These are phyloP conservation scores for Palythoa heliodiscus DNA, from an alignment of 92 coral and sea anemone species.

Conservation along the genomic window DNA sequence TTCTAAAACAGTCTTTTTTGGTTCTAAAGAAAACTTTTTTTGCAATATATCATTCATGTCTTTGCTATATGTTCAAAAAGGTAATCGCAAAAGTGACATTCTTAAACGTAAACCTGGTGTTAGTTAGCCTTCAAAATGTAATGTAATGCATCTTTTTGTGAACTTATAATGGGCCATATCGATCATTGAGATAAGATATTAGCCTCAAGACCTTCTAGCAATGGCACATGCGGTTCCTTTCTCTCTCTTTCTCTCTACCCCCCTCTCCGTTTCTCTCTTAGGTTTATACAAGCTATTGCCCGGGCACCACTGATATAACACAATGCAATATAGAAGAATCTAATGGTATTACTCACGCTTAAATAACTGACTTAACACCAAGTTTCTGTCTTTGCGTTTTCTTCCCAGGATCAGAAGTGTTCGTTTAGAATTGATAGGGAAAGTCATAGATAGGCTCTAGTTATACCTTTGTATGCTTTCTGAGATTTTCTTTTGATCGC, in stretches of 20 bases:
- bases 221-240: too few species aligned
- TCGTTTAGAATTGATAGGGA: not conserved
- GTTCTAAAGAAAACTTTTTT: too few species aligned
- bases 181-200: too few species aligned
- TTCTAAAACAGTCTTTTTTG: too few species aligned
- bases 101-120: too few species aligned
- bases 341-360: not conserved
- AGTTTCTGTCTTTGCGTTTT: not conserved
- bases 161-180: too few species aligned
- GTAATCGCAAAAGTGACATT: too few species aligned
- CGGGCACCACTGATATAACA: not conserved
- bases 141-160: too few species aligned
- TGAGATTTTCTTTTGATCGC: conserved; percentile 14
- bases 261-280: not conserved
- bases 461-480: conserved; percentile 27
- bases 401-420: conserved; percentile 16
- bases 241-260: not conserved
- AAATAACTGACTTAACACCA: conserved; percentile 1
- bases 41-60: too few species aligned
- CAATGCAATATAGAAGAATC: not conserved
- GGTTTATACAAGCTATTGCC: not conserved
- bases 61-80: too few species aligned
- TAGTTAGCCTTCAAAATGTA: too few species aligned
- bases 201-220: too few species aligned
- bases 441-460: not conserved